These are phyloP conservation scores for Drosophila borborema DNA, from an alignment of 2,888 invertebrate genomes.

Conservation along the genomic window DNA sequence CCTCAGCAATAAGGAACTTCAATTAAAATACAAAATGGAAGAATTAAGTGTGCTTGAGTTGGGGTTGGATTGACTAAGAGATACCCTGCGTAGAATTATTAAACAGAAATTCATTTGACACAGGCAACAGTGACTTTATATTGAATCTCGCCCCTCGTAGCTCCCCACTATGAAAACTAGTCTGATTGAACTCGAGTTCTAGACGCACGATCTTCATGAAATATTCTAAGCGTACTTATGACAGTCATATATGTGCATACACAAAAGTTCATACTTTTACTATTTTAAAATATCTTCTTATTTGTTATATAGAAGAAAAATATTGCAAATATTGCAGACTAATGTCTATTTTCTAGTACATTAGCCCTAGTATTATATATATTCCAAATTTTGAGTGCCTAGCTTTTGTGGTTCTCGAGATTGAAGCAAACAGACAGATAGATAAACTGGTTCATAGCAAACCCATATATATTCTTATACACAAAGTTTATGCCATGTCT, in stretches of 20 bases:
- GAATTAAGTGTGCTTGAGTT: too few species aligned
- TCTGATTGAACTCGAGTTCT: neutral
- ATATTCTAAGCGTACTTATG: neutral
- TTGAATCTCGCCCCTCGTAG: too few species aligned
- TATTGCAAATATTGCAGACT: too few species aligned
- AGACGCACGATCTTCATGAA: neutral
- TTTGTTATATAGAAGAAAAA: neutral
- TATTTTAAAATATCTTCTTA: neutral
- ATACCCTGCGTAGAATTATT: neutral
- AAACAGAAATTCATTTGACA: too few species aligned
- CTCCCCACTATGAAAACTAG: neutral
- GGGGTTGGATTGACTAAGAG: neutral
- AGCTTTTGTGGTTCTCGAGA: neutral
- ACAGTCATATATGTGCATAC: too few species aligned
- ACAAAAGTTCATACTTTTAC: neutral
- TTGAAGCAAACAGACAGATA: neutral
- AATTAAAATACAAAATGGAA: conserved; percentile 2
- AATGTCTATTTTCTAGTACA: neutral
- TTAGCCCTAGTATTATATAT: neutral
- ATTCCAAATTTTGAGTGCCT: rapidly evolving
- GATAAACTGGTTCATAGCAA: neutral
- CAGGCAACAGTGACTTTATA: too few species aligned
- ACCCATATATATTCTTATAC: neutral
- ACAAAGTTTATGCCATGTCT: neutral
- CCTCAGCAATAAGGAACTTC: neutral